These are phyloP conservation scores for Diloba caeruleocephala DNA, from an alignment of 2,888 invertebrate species.

Conservation along the genomic window DNA sequence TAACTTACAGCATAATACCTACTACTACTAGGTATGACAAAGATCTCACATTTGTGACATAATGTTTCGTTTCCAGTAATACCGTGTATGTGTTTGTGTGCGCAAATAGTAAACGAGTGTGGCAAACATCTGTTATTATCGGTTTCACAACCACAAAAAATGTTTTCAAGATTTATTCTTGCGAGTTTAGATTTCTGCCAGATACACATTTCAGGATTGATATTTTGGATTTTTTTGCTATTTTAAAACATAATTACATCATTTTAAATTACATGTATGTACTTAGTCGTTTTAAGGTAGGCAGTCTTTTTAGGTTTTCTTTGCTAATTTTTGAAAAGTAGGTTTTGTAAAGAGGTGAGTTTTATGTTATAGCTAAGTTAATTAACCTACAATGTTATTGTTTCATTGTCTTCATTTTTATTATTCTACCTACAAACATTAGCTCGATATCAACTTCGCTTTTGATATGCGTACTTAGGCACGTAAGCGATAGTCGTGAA, in stretches of 20 bases:
- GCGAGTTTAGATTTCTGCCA: slow-evolving; percentile 37
- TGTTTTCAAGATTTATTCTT: slow-evolving; percentile 52
- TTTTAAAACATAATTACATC: slow-evolving; percentile 23
- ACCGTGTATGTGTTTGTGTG: slow-evolving; percentile 25
- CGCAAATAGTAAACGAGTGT: slow-evolving; percentile 48
- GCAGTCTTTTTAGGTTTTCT: slow-evolving; percentile 17
- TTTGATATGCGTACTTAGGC: slow-evolving; percentile 7
- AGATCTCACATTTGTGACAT: slow-evolving; percentile 46
- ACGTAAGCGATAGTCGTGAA: too few relatives aligned
- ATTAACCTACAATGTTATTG: slow-evolving; percentile 1
- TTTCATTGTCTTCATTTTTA: slow-evolving; percentile 24
- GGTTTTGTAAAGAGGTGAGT: neutral
- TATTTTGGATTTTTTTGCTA: slow-evolving; percentile 18
- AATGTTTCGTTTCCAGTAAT: slow-evolving; percentile 22
- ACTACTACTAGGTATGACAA: slow-evolving; percentile 47
- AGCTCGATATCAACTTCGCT: slow-evolving; percentile 9
- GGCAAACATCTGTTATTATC: slow-evolving; percentile 63
- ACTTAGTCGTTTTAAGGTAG: slow-evolving; percentile 11
- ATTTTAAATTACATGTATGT: slow-evolving; percentile 16
- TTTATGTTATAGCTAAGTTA: too few relatives aligned
- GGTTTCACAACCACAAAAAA: slow-evolving; percentile 60
- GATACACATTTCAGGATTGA: slow-evolving; percentile 29
- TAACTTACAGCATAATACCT: slow-evolving; percentile 29
- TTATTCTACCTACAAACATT: slow-evolving; percentile 21
- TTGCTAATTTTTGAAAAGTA: slow-evolving; percentile 2